Evolutionary conservation across 2,113 vertebrate genomes (phyloP), one percentile per base, ranked within the genome.

Genomic region (Chroicocephalus ridibundus): DNA sequence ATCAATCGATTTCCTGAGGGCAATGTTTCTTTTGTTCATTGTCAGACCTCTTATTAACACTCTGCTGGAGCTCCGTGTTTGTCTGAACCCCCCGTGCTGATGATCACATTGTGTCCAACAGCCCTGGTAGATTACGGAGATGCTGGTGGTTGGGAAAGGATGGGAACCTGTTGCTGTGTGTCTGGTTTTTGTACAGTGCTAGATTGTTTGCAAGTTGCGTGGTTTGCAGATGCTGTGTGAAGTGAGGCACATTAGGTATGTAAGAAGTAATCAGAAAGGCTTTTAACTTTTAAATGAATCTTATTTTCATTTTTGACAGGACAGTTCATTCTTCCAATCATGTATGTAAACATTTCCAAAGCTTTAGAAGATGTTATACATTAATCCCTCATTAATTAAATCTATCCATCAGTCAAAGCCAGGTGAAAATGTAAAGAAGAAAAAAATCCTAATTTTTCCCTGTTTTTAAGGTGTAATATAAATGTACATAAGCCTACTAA

Each of bases 41-140:
- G 52, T 57, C 72, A 88, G 91, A 69, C 65, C 68, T 68, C 69
- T 97, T 93, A 90, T 86, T 94, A 83, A 92, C 84, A 49, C 66
- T 14, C 92, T 79, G 87, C 72, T 91, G 90, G 76, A 91, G 90
- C 77, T 21, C 1, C 44, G 75, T 51, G 93, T 88, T 96, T 85
- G 91, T 84, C 83, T 10, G 85, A 82, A 29, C 15, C 72, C 70
- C 36, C 6, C 3, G 69, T 60, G 76, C 84, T 76, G 3, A 25
- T 21, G 44, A 52, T 29, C 16, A 13, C 82, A 19, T 90, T 90
- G 93, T 94, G 78, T 38, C 32, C 49, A 14, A 4, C 72, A 74
- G 93, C 46, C 29, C 0, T 8, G 57, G 22, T 4, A 88, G 83
- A 72, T 92, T 20, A 87, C 10, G 68, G 96, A 62, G 78, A 26